A percentile compares a stretch with the other conserved stretches of the same genome.
Conservation (phyloP, 2,113 vertebrate genomes). For the Halichoerus grypus region DNA sequence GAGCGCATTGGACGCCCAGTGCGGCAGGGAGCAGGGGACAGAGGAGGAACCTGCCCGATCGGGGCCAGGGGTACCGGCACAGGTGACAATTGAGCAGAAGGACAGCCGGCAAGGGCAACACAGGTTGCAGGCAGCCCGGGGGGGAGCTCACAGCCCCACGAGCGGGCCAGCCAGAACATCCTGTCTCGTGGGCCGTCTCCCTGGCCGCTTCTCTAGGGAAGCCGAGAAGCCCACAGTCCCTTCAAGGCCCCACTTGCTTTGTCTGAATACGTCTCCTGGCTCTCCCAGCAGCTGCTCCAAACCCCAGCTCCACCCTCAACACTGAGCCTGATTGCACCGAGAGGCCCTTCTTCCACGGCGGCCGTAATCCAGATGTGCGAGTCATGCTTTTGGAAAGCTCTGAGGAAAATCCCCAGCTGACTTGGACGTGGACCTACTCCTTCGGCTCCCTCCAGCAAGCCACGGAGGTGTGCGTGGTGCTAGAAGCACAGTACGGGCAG, state of each 20-base stretch:
- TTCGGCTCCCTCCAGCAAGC: background rate
- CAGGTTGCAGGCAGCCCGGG: background rate
- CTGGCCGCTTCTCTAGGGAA: background rate
- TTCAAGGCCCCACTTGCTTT: background rate
- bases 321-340: background rate
- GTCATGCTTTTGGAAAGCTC: constrained; percentile 73
- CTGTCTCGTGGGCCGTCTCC: background rate
- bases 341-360: background rate
- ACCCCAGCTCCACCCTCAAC: background rate
- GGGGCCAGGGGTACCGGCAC: background rate
- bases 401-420: constrained; percentile 79
- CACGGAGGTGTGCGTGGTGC: rapidly evolving
- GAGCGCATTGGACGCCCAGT: background rate
- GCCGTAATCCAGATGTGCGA: constrained; percentile 52
- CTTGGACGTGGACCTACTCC: background rate
- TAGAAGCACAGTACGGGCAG: background rate
- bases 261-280: background rate
- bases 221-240: background rate
- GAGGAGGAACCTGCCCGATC: background rate
- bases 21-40: background rate
- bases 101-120: background rate
- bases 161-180: background rate
- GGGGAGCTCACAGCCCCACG: background rate
- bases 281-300: background rate
- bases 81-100: background rate